Conservation (phyloP, 2,888 invertebrate genomes). For the Lepas anatifera region DNA sequence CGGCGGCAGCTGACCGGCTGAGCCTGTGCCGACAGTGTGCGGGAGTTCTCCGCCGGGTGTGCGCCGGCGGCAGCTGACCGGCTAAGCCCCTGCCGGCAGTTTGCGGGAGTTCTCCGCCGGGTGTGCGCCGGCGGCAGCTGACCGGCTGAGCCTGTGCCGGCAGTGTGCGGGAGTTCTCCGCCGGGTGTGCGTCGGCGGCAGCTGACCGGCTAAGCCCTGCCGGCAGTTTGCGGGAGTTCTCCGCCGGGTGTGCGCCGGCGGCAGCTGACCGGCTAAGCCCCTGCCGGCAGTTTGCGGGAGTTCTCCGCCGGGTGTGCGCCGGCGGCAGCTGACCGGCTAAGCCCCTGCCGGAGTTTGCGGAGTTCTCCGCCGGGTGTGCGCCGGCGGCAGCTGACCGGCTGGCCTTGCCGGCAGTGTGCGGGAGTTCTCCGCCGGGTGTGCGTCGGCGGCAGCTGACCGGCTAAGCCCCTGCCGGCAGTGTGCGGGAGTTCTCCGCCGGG, state of each 20-base stretch:
- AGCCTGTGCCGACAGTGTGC: conserved; percentile 41
- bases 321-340: conserved; percentile 61
- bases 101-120: conserved; percentile 67
- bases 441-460: conserved; percentile 62
- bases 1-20: conserved; percentile 64
- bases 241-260: conserved; percentile 57
- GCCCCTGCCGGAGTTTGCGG: conserved; percentile 27
- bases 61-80: conserved; percentile 64
- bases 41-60: conserved; percentile 66
- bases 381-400: conserved; percentile 65
- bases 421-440: conserved; percentile 64
- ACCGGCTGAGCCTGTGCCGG: conserved; percentile 43
- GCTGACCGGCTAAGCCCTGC: conserved; percentile 52
- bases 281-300: conserved; percentile 47
- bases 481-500: conserved; percentile 65
- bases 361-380: conserved; percentile 65
- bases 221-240: conserved; percentile 57
- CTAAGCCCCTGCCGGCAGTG: conserved; percentile 41
- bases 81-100: conserved; percentile 39
- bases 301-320: conserved; percentile 67
- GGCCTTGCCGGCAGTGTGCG: conserved; percentile 44
- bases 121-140: conserved; percentile 60
- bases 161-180: conserved; percentile 63
- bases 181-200: conserved; percentile 58
- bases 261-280: conserved; percentile 58